Conservation (phyloP, 2,113 vertebrate species). For the Oncorhynchus tshawytscha region DNA sequence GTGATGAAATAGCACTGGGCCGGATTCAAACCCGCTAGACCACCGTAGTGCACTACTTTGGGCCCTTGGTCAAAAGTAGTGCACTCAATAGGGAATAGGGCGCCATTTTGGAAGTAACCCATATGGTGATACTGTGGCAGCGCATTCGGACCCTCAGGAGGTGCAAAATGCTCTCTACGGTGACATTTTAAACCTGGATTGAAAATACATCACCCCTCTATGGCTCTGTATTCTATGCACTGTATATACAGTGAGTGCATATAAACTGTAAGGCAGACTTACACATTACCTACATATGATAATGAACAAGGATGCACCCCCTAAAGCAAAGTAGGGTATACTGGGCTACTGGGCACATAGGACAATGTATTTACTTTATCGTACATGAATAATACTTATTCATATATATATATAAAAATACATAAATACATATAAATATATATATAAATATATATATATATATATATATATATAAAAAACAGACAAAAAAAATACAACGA, state of each 20-base stretch:
- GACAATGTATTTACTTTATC: background rate
- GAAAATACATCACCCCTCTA: background rate
- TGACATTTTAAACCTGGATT: background rate
- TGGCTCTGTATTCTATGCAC: background rate
- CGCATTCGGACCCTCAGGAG: constrained; percentile 12
- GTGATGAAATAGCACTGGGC: too few relatives aligned
- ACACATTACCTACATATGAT: background rate
- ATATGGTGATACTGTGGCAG: background rate
- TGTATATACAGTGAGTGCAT: constrained; percentile 38
- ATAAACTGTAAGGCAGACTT: constrained; percentile 7
- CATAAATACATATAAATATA: too few relatives aligned
- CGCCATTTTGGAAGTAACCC: too few relatives aligned
- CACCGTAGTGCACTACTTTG: too few relatives aligned
- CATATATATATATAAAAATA: too few relatives aligned
- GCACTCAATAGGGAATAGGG: too few relatives aligned
- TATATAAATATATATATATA: too few relatives aligned
- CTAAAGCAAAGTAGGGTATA: constrained; percentile 6
- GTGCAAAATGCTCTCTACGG: constrained; percentile 16
- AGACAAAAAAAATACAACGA: background rate
- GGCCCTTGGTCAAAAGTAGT: background rate
- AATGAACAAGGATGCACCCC: background rate
- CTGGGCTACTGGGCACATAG: background rate
- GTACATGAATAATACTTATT: background rate
- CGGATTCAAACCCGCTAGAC: too few relatives aligned
- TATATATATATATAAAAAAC: too few relatives aligned